Evolutionary conservation across 2,113 vertebrate genomes (phyloP).

Genomic region (Tyrannus savana): DNA sequence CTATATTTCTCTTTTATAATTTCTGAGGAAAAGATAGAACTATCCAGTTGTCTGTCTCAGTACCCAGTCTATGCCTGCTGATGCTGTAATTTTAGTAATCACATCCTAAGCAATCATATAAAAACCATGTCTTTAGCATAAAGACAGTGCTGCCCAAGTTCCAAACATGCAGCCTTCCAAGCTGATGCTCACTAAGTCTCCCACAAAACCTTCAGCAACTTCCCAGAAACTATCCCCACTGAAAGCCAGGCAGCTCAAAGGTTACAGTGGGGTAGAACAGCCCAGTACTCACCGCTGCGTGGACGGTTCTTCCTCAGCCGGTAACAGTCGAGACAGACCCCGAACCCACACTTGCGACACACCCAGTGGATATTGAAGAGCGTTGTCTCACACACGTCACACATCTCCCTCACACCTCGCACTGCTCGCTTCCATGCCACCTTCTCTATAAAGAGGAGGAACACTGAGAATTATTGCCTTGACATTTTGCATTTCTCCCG

Average conservation of each 20-base stretch:
- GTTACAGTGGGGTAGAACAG: not conserved
- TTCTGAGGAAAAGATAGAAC: not conserved
- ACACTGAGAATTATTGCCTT: not conserved
- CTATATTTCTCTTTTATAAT: not conserved
- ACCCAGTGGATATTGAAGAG: conserved; percentile 99
- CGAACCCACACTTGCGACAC: conserved; percentile 97
- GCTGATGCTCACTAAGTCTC: not conserved
- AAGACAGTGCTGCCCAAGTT: not conserved
- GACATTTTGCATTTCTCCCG: not conserved
- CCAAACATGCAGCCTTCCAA: not conserved
- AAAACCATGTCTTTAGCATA: not conserved
- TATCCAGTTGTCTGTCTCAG: not conserved
- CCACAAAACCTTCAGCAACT: not conserved
- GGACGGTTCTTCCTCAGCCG: conserved; percentile 91
- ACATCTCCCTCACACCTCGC: conserved; percentile 96
- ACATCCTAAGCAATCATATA: not conserved
- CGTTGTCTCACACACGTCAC: conserved; percentile 97
- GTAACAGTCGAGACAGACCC: conserved; percentile 97
- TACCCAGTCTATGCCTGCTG: not conserved
- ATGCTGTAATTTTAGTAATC: not conserved
- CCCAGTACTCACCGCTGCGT: conserved; percentile 83
- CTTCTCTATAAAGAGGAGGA: conserved; percentile 83
- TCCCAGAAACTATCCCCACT: not conserved
- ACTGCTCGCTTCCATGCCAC: conserved; percentile 98
- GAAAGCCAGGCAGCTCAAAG: not conserved